These are phyloP conservation scores for Parnassius glacialis DNA, from an alignment of 2,888 invertebrate species.

Conservation along the genomic window DNA sequence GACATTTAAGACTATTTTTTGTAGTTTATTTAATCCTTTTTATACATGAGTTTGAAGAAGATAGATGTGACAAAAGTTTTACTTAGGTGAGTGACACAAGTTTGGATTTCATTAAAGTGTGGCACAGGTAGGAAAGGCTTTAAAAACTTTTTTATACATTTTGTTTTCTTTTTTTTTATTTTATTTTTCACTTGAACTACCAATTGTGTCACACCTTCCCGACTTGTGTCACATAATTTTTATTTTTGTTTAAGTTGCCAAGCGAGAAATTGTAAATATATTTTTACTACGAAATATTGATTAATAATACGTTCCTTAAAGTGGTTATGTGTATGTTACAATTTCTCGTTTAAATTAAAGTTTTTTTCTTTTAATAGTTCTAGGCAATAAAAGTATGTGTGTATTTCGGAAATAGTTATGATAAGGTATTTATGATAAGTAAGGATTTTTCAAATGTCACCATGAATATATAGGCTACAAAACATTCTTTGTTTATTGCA, in stretches of 20 bases:
- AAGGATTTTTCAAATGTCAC: no score
- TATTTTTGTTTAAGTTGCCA: constrained; percentile 31
- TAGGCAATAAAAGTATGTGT: no score
- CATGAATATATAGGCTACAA: no score
- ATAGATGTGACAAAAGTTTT: constrained; percentile 37
- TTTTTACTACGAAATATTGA: constrained; percentile 18
- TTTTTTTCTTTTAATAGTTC: no score
- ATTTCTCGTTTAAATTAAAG: constrained; percentile 16
- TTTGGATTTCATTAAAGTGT: constrained; percentile 66
- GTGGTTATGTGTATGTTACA: constrained; percentile 21
- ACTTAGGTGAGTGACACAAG: constrained; percentile 79
- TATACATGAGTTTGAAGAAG: constrained; percentile 26
- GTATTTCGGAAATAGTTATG: no score
- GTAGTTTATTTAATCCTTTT: constrained; percentile 30
- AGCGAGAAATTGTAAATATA: constrained; percentile 25
- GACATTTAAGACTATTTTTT: constrained; percentile 8
- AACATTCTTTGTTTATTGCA: no score
- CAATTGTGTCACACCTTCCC: constrained; percentile 78
- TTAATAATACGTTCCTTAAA: no score
- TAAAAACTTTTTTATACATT: constrained; percentile 26
- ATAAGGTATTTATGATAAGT: no score
- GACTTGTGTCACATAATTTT: constrained; percentile 77
- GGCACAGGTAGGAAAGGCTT: constrained; percentile 80
- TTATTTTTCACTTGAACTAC: constrained; percentile 39
- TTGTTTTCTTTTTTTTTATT: constrained; percentile 29